Evolutionary conservation across 2,888 invertebrate species (phyloP).

Genomic region (Acholoe squamosa): DNA sequence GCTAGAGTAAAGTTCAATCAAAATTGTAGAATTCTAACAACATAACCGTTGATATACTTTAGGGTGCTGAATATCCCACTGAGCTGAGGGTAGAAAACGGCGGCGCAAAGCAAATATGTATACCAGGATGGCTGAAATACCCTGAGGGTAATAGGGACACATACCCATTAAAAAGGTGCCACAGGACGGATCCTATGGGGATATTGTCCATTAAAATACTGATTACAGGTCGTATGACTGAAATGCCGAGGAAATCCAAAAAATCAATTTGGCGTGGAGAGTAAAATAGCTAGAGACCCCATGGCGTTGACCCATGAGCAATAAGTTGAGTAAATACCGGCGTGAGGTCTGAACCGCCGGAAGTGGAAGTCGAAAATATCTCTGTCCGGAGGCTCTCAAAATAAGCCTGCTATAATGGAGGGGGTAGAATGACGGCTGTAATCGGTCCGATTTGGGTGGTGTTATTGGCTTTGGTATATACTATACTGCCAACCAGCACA

Average conservation of each 20-base stretch:
- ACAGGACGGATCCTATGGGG: not conserved
- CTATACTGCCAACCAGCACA: not conserved
- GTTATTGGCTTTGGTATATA: conserved; percentile 1
- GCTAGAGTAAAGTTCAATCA: too few relatives aligned
- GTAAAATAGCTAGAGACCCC: not conserved
- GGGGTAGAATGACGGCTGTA: not conserved
- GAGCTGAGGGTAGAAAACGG: too few relatives aligned
- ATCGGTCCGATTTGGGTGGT: not conserved
- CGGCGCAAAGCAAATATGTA: too few relatives aligned
- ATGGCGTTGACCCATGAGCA: not conserved
- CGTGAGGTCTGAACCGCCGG: conserved; percentile 15
- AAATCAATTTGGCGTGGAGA: not conserved
- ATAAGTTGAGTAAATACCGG: conserved; percentile 16
- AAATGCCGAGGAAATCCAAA: not conserved
- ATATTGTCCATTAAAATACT: conserved; percentile 5
- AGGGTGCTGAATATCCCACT: too few relatives aligned
- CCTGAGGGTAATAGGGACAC: not conserved
- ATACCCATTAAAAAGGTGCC: conserved; percentile 2
- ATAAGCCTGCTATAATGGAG: not conserved
- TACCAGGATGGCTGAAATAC: not conserved
- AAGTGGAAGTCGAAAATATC: not conserved
- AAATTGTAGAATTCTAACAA: too few relatives aligned
- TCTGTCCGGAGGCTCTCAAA: not conserved
- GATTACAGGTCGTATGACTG: not conserved
- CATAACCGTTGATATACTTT: too few relatives aligned